Evolutionary conservation across 2,797 vertebrate genomes (phyloP).

Genomic region (Alca torda): DNA sequence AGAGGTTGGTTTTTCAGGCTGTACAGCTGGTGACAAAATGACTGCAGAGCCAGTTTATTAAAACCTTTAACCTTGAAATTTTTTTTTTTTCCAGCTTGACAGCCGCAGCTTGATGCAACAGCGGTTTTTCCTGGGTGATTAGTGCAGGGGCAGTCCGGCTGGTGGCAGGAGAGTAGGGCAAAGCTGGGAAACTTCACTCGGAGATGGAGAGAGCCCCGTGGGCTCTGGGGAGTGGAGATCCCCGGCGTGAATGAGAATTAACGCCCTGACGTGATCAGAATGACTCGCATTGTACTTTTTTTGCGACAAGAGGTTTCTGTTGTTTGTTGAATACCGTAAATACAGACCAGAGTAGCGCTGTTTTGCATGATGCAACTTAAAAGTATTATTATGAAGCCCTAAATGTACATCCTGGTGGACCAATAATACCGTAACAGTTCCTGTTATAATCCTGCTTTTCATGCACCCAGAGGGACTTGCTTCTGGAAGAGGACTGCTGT

Average conservation of each 20-base stretch:
- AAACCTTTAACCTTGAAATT: constrained; percentile 6
- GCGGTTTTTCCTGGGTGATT: background rate
- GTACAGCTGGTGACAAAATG: background rate
- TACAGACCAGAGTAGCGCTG: background rate
- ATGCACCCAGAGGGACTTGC: background rate
- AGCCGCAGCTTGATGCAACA: constrained; percentile 3
- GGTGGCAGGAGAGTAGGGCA: background rate
- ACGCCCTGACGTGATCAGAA: background rate
- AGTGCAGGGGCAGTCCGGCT: background rate
- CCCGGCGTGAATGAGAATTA: background rate
- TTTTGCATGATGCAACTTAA: background rate
- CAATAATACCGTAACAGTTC: background rate
- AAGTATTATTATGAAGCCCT: background rate
- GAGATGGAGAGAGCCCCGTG: background rate
- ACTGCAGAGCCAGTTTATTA: background rate
- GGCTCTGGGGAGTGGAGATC: background rate
- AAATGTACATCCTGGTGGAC: background rate
- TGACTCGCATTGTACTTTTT: background rate
- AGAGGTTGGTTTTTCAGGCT: background rate
- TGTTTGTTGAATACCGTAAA: background rate
- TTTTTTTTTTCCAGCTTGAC: background rate
- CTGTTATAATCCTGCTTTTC: background rate
- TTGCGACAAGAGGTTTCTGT: background rate
- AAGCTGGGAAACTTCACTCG: background rate
- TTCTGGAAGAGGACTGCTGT: background rate